Evolutionary conservation across 2,113 vertebrate species (phyloP).

Genomic region (Mesocricetus auratus): DNA sequence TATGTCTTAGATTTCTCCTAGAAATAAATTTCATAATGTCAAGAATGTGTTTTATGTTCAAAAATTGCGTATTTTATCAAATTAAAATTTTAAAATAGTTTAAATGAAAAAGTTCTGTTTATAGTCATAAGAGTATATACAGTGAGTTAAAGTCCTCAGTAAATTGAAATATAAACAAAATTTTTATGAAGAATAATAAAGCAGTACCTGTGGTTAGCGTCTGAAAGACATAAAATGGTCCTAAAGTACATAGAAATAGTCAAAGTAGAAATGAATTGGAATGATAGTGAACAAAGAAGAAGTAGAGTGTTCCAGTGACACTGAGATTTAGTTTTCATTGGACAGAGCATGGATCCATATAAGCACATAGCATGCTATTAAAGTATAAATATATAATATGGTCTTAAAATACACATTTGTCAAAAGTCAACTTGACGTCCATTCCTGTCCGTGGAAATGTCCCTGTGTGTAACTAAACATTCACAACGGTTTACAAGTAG

Average conservation of each 20-base stretch:
- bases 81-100: background rate
- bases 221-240: background rate
- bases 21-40: background rate
- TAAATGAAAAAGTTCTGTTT: background rate
- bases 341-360: background rate
- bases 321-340: background rate
- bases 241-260: background rate
- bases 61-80: background rate
- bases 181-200: background rate
- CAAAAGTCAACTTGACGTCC: background rate
- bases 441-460: background rate
- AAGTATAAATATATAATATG: background rate
- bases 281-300: background rate
- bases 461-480: no score
- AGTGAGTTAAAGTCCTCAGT: background rate
- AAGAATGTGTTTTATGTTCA: background rate
- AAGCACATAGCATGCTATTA: background rate
- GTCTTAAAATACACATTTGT: background rate
- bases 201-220: background rate
- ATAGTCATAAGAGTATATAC: background rate
- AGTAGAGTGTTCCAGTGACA: background rate
- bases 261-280: background rate
- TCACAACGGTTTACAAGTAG: background rate
- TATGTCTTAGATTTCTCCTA: background rate
- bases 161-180: background rate